Evolutionary conservation across 2,797 vertebrate species (phyloP).

Genomic region (Pseudomugil gertrudae): DNA sequence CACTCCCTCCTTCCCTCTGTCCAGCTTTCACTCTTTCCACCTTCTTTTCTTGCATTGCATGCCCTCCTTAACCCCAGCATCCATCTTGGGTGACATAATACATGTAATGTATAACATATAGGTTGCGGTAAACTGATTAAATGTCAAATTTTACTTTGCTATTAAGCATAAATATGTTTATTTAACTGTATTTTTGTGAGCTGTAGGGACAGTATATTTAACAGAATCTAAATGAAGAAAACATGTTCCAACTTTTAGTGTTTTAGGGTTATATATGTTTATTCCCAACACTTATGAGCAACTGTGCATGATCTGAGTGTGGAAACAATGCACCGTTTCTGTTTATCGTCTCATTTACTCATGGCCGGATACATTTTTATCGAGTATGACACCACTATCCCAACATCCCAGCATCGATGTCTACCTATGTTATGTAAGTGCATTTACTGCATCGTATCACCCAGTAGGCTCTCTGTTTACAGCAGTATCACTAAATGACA

Average conservation of each 20-base stretch:
- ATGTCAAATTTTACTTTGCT: constrained; percentile 1
- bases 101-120: too few relatives aligned
- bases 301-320: background rate
- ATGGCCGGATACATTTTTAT: constrained; percentile 18
- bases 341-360: constrained; percentile 16
- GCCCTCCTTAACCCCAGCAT: constrained; percentile 60
- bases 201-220: background rate
- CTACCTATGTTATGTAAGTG: constrained; percentile 32
- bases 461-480: background rate
- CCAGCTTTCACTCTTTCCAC: constrained; percentile 71
- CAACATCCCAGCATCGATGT: background rate
- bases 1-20: constrained; percentile 46
- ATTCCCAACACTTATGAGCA: background rate
- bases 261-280: background rate
- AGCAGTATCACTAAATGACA: background rate
- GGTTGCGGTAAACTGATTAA: background rate
- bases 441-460: constrained; percentile 16
- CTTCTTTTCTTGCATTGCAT: constrained; percentile 53
- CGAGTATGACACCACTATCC: constrained; percentile 21
- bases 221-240: background rate
- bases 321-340: constrained; percentile 2
- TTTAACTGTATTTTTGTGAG: background rate
- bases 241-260: constrained; percentile 4
- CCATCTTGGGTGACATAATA: constrained; percentile 62
- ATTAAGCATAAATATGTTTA: background rate